Evolutionary conservation across 2,113 vertebrate genomes (phyloP).

Genomic region (Nyctibius bracteatus): DNA sequence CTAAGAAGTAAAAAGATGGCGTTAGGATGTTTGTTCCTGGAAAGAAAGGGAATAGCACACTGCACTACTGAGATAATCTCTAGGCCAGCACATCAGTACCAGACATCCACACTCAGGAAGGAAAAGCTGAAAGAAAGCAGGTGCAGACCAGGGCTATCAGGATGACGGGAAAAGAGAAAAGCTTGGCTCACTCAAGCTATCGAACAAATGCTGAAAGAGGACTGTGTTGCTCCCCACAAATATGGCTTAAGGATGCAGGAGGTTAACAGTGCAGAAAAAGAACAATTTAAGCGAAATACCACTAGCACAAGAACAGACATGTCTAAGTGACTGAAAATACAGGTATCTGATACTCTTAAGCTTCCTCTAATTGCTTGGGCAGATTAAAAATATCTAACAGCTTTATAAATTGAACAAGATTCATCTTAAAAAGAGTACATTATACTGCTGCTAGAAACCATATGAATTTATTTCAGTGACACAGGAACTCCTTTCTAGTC

Average conservation of each 20-base stretch:
- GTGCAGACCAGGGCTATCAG: neutral
- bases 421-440: neutral
- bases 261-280: neutral
- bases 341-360: neutral
- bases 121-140: neutral
- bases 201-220: neutral
- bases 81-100: neutral
- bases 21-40: neutral
- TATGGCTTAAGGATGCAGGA: rapidly evolving
- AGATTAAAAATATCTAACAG: neutral
- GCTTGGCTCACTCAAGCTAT: neutral
- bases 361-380: neutral
- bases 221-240: neutral
- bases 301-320: neutral
- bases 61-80: neutral
- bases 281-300: neutral
- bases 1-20: neutral
- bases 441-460: neutral
- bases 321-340: neutral
- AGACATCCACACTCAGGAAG: neutral
- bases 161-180: rapidly evolving
- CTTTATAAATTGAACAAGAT: neutral
- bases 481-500: neutral
- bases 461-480: neutral
- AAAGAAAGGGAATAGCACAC: rapidly evolving